Percentiles rank a stretch among this genome's conserved stretches.
Conservation (phyloP, 2,888 invertebrate genomes). For the Baronia brevicornis region DNA sequence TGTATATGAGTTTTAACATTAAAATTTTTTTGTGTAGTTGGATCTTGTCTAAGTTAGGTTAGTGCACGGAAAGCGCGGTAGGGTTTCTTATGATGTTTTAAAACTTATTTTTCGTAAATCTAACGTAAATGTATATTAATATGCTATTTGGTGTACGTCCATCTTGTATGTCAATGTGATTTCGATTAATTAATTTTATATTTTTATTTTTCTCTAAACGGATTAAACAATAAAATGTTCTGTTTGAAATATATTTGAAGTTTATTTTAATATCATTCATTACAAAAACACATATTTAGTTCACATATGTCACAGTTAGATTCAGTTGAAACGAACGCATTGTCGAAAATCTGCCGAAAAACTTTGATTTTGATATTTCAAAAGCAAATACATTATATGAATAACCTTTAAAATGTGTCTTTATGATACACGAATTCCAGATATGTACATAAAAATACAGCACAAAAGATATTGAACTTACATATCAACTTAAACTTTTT, state of each 20-base stretch:
- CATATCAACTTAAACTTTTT: too few relatives aligned
- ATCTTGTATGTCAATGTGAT: conserved; percentile 74
- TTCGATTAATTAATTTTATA: conserved; percentile 64
- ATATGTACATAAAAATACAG: too few relatives aligned
- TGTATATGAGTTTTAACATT: conserved; percentile 68
- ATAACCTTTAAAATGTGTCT: too few relatives aligned
- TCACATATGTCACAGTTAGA: too few relatives aligned
- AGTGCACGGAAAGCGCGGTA: conserved; percentile 45
- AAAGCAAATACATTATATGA: too few relatives aligned
- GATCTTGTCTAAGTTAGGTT: conserved; percentile 63
- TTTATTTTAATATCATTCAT: conserved; percentile 34
- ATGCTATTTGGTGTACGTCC: conserved; percentile 73
- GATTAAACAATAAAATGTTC: conserved; percentile 76
- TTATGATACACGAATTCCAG: too few relatives aligned
- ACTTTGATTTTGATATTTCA: too few relatives aligned
- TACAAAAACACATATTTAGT: conserved; percentile 4
- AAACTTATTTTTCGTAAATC: conserved; percentile 52
- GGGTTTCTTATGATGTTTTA: conserved; percentile 46
- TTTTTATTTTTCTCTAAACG: conserved; percentile 71
- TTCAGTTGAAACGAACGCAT: too few relatives aligned
- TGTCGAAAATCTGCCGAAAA: too few relatives aligned
- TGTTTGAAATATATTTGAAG: conserved; percentile 66
- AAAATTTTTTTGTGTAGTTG: conserved; percentile 64
- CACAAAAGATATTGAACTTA: too few relatives aligned
- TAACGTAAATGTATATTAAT: conserved; percentile 64